These are phyloP conservation scores for Propithecus deckenii DNA, from an alignment of 2,797 vertebrate species.

Conservation along the genomic window DNA sequence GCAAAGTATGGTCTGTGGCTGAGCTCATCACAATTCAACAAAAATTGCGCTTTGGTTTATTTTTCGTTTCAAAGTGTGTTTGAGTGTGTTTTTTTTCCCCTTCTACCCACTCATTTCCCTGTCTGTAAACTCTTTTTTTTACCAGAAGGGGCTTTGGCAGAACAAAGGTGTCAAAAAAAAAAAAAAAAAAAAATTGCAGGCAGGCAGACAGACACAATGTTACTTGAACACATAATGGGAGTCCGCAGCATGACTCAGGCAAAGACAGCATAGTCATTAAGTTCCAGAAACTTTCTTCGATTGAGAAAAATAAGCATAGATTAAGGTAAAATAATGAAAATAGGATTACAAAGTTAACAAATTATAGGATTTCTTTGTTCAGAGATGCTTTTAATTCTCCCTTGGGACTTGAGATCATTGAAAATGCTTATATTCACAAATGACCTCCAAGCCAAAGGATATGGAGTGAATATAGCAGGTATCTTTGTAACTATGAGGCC, in stretches of 20 bases:
- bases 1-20: slow-evolving; percentile 38
- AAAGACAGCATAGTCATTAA: background rate
- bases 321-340: background rate
- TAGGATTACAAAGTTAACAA: background rate
- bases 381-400: background rate
- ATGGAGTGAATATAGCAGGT: background rate
- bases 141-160: slow-evolving; percentile 50
- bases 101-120: slow-evolving; percentile 67
- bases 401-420: background rate
- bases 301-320: background rate
- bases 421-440: background rate
- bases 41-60: slow-evolving; percentile 54
- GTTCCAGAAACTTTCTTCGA: background rate
- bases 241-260: background rate
- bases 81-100: background rate
- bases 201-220: slow-evolving; percentile 2
- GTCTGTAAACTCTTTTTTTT: slow-evolving; percentile 56
- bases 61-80: slow-evolving; percentile 56
- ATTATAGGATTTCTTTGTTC: background rate
- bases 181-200: background rate
- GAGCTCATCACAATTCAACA: slow-evolving; percentile 55
- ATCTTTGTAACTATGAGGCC: background rate
- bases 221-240: slow-evolving; percentile 33
- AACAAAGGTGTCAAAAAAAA: slow-evolving; percentile 59
- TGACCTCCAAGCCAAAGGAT: background rate